Evolutionary conservation across 1,140 invertebrate genomes (phyloP).

Genomic region (Tribolium castaneum): DNA sequence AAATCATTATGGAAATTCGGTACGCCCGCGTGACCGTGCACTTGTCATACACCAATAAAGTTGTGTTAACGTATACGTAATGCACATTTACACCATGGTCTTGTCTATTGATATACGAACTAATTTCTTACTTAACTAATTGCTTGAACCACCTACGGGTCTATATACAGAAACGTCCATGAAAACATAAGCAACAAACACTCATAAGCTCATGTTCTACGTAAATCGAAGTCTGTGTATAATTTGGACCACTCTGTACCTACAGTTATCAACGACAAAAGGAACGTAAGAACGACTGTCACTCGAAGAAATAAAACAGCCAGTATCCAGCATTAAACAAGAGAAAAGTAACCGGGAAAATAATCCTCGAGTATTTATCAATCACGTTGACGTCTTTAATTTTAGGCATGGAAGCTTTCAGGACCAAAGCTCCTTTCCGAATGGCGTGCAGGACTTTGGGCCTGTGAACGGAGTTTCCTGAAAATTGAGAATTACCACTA

Average conservation of each 20-base stretch:
- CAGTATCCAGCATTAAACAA: constrained; percentile 95
- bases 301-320: constrained; percentile 90
- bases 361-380: constrained; percentile 93
- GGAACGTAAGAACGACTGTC: constrained; percentile 47
- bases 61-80: background rate
- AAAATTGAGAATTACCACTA: constrained; percentile 51
- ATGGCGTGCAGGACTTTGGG: constrained; percentile 83
- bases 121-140: background rate
- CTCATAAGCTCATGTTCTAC: background rate
- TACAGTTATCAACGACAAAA: background rate
- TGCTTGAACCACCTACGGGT: background rate
- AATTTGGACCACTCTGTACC: background rate
- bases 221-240: background rate
- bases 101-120: no score
- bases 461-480: constrained; percentile 66
- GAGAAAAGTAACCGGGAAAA: constrained; percentile 95
- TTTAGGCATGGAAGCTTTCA: constrained; percentile 87
- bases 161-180: background rate
- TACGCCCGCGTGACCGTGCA: background rate
- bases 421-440: constrained; percentile 79
- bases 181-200: background rate
- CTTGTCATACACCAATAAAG: background rate
- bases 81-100: background rate
- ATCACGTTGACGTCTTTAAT: constrained; percentile 98
- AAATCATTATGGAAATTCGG: background rate